Percentiles rank a stretch among this genome's conserved stretches.
Evolutionary conservation across 2,888 invertebrate species (phyloP).

Genomic region (Cistogaster globosa): DNA sequence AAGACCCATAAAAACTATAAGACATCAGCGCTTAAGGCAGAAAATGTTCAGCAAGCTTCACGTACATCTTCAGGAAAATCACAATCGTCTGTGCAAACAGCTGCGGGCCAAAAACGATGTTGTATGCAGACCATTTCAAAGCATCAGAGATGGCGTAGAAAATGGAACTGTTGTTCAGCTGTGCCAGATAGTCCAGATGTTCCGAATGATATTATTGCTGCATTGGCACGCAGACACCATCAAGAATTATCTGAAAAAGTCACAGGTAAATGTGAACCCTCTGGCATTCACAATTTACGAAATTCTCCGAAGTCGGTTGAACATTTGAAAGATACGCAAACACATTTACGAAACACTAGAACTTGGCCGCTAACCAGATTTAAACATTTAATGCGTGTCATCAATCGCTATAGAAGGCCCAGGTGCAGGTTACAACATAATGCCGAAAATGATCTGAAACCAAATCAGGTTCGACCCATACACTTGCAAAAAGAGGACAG

Average conservation of each 20-base stretch:
- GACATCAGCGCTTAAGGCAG: conserved; percentile 57
- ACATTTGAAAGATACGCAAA: conserved; percentile 59
- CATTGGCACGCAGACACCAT: conserved; percentile 79
- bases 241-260: conserved; percentile 70
- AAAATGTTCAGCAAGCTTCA: conserved; percentile 64
- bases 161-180: conserved; percentile 86
- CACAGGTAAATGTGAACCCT: conserved; percentile 73
- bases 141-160: conserved; percentile 83
- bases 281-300: conserved; percentile 73
- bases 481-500: conserved; percentile 74
- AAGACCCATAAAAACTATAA: conserved; percentile 67
- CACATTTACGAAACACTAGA: conserved; percentile 72
- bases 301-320: conserved; percentile 69
- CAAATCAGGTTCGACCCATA: conserved; percentile 83
- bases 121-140: conserved; percentile 82
- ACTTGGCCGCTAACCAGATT: conserved; percentile 80
- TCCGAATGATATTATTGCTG: conserved; percentile 83
- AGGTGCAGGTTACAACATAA: conserved; percentile 77
- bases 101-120: conserved; percentile 71
- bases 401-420: conserved; percentile 81
- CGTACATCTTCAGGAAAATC: conserved; percentile 57
- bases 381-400: conserved; percentile 81
- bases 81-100: conserved; percentile 42
- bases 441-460: conserved; percentile 76
- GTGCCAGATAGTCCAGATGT: conserved; percentile 86